These are phyloP conservation scores for Potamilus streckersoni DNA, from an alignment of 1,140 invertebrate genomes.

Conservation along the genomic window DNA sequence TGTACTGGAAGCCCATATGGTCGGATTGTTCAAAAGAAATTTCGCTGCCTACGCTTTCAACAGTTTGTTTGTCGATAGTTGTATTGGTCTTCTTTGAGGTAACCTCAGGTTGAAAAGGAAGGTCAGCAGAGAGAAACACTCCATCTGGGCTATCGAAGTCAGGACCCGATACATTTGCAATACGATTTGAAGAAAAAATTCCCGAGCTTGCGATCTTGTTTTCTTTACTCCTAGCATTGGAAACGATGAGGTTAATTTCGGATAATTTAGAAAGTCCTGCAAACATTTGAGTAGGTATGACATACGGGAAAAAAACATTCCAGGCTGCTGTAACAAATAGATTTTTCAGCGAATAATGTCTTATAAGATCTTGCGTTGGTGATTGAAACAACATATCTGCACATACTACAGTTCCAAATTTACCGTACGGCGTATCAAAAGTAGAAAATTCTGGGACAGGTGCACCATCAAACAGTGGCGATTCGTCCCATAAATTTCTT, in stretches of 20 bases:
- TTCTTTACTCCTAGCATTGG: conserved; percentile 13
- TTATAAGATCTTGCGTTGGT: conserved; percentile 71
- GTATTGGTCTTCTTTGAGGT: background rate
- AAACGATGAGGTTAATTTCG: conserved; percentile 17
- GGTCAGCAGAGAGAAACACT: conserved; percentile 11
- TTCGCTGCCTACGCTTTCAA: conserved; percentile 12
- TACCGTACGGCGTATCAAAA: conserved; percentile 80
- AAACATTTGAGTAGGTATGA: conserved; percentile 26
- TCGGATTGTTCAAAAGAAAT: conserved; percentile 2
- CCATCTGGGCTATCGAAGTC: conserved; percentile 8
- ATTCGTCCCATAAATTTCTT: conserved; percentile 67
- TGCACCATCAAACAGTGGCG: conserved; percentile 72
- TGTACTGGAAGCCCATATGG: background rate
- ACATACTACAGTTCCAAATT: conserved; percentile 81
- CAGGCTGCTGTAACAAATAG: conserved; percentile 79
- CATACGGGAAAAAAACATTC: conserved; percentile 62
- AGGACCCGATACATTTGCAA: conserved; percentile 5
- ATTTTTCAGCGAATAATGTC: conserved; percentile 73
- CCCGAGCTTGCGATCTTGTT: conserved; percentile 28
- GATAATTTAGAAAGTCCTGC: conserved; percentile 20
- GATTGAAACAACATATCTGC: conserved; percentile 80
- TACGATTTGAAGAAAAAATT: conserved; percentile 9
- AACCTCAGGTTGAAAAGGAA: conserved; percentile 1
- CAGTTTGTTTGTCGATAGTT: background rate
- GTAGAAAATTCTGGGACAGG: conserved; percentile 28